Conservation (phyloP, 2,888 invertebrate species). For the Caenorhabditis sulstoni region DNA sequence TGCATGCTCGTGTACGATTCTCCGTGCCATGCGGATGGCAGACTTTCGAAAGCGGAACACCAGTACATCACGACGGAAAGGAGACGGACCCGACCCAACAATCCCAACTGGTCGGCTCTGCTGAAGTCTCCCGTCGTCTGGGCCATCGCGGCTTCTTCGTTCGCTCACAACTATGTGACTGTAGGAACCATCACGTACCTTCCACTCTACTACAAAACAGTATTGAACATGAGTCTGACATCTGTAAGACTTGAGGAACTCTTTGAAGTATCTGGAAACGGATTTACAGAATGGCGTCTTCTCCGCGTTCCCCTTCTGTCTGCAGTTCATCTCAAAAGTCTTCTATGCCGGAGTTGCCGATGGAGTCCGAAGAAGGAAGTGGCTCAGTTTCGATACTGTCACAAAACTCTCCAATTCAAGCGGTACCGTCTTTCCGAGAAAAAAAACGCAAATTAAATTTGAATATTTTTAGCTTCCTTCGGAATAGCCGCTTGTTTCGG, state of each 20-base stretch:
- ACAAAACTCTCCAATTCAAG: constrained; percentile 77
- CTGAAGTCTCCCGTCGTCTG: constrained; percentile 75
- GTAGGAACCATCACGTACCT: constrained; percentile 79
- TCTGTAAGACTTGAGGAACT: constrained; percentile 58
- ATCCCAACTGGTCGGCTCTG: constrained; percentile 70
- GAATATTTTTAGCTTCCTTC: constrained; percentile 74
- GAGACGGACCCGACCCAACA: constrained; percentile 17
- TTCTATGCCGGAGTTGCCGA: constrained; percentile 77
- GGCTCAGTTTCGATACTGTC: constrained; percentile 64
- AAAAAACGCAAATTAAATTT: neutral
- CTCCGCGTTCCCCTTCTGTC: constrained; percentile 78
- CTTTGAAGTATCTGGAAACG: neutral
- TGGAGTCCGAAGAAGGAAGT: constrained; percentile 62
- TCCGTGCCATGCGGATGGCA: constrained; percentile 64
- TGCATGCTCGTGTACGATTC: constrained; percentile 70
- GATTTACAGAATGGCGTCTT: constrained; percentile 77
- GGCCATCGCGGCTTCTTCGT: constrained; percentile 77
- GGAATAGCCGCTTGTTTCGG: constrained; percentile 76
- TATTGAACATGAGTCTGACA: constrained; percentile 77
- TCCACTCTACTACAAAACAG: constrained; percentile 78
- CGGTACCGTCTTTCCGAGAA: constrained; percentile 64
- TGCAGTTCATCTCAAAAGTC: constrained; percentile 77
- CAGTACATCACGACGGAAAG: constrained; percentile 59
- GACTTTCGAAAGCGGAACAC: constrained; percentile 70
- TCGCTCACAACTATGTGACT: constrained; percentile 79